phyloP scores from a whole-genome alignment of 2,797 vertebrate genomes.

The Philypnodon macrostomus region DNA sequence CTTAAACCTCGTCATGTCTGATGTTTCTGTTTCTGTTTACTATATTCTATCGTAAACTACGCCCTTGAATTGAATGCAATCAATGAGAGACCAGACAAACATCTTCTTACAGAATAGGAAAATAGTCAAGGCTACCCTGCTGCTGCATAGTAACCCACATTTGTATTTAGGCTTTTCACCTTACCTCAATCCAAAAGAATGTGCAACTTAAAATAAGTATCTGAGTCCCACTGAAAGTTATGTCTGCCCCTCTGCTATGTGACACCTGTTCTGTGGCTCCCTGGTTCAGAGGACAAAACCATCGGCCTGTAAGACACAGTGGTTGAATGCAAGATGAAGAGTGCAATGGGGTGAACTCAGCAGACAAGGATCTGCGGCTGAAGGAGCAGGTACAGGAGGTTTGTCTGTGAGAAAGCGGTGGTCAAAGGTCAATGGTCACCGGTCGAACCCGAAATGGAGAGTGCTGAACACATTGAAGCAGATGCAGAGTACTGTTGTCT shows the following conservation, averaged over 20 bases:
- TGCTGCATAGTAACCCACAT: background rate
- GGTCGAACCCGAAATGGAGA: constrained; percentile 30
- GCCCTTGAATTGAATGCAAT: no score
- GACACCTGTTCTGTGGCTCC: constrained; percentile 26
- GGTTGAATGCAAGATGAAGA: constrained; percentile 38
- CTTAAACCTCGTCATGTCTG: no score
- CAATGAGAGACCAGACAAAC: no score
- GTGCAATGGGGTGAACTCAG: constrained; percentile 4
- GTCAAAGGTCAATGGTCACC: constrained; percentile 19
- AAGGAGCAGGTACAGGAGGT: constrained; percentile 6
- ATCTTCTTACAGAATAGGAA: no score
- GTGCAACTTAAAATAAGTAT: background rate
- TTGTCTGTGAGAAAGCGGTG: constrained; percentile 12
- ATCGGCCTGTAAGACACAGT: constrained; percentile 14
- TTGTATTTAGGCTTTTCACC: no score
- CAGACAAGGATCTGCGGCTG: constrained; percentile 17
- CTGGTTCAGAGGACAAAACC: constrained; percentile 33
- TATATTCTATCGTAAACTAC: no score
- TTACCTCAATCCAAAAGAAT: no score
- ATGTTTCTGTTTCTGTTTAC: no score
- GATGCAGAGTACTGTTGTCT: constrained; percentile 35
- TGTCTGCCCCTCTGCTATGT: no score
- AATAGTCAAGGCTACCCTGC: no score
- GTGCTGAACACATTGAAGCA: constrained; percentile 16
- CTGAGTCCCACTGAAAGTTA: background rate